Base-by-base conservation (phyloP, 1,140 invertebrate species). In the Ceratoteleas bidentatus region DNA sequence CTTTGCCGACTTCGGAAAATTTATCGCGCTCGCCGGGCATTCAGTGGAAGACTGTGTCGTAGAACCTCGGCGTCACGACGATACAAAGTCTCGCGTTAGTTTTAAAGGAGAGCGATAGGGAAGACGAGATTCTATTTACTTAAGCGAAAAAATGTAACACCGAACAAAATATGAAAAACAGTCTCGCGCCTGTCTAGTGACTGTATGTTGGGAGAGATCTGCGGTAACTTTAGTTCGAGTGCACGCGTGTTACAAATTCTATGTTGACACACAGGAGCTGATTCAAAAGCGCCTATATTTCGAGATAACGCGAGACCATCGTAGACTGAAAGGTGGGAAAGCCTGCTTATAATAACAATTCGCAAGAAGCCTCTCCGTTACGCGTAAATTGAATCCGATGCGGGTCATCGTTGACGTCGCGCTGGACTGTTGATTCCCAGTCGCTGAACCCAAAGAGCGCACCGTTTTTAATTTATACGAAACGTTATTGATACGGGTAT, bases 21-120 rank as follows among this genome's bases (percentile, higher is more conserved):
- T 90, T 90, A 90, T 90, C 87, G 88, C 87, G 81, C 84, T 88
- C 85, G 81, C 83, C 79, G 78, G 84, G 82, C 84, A 88, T 89
- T 89, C 87, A 88, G 66, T 50, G 65, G 65, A 66, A 65, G 78
- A 81, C 56, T 78, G 62, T 52, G 68, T 74, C 69, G 69, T 76
- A 43, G 66, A 82, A 53, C 53, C 73, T 75, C 61, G 24, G 57
- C 68, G 43, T 66, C 79, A 80, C 79, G 56, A 81, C 77, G 83
- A 83, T 85, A 84, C 84, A 85, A 85, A 70, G 70, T 84, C 84
- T 57, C 64, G 73, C 16, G 74, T 76, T 68, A 79, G 80, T 81
- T 72, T 84, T 74, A 68, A 82, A 78, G 80, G 62, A 77, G 70
- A 84, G 56, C 58, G 53, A 82, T 76, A 72, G 82, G 81, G 72